These are phyloP conservation scores for Nebria ingens DNA, from an alignment of 1,140 invertebrate genomes.

Conservation along the genomic window DNA sequence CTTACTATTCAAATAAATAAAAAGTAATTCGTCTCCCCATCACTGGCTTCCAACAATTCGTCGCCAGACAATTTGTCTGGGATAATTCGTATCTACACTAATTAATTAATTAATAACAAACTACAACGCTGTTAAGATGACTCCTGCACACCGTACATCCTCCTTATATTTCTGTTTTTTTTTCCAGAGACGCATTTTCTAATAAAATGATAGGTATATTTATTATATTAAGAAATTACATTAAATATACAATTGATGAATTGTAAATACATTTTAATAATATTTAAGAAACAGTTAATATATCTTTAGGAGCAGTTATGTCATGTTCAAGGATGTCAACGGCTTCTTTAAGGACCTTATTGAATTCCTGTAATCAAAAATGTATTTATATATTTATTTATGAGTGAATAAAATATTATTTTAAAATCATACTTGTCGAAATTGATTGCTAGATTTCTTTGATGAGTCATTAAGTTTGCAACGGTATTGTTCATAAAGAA, in stretches of 20 bases:
- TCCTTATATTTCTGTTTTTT: too few species aligned
- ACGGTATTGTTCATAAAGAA: background rate
- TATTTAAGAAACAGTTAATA: constrained; percentile 12
- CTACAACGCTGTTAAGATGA: too few species aligned
- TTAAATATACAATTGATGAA: constrained; percentile 15
- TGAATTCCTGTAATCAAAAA: background rate
- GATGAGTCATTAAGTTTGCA: too few species aligned
- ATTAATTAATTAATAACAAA: too few species aligned
- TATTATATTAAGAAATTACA: background rate
- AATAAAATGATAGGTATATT: background rate
- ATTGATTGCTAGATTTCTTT: background rate
- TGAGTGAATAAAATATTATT: background rate
- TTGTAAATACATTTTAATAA: constrained; percentile 3
- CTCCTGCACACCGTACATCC: too few species aligned
- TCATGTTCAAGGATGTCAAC: constrained; percentile 16
- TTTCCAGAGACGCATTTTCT: background rate
- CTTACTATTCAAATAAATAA: too few species aligned
- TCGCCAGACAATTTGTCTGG: too few species aligned
- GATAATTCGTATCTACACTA: too few species aligned
- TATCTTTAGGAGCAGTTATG: constrained; percentile 15
- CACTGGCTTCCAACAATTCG: too few species aligned
- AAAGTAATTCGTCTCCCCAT: too few species aligned
- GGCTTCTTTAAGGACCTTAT: constrained; percentile 13
- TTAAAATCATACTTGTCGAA: background rate
- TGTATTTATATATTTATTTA: background rate